Evolutionary conservation across 2,113 vertebrate genomes (phyloP).

Genomic region (Pseudopodoces humilis): DNA sequence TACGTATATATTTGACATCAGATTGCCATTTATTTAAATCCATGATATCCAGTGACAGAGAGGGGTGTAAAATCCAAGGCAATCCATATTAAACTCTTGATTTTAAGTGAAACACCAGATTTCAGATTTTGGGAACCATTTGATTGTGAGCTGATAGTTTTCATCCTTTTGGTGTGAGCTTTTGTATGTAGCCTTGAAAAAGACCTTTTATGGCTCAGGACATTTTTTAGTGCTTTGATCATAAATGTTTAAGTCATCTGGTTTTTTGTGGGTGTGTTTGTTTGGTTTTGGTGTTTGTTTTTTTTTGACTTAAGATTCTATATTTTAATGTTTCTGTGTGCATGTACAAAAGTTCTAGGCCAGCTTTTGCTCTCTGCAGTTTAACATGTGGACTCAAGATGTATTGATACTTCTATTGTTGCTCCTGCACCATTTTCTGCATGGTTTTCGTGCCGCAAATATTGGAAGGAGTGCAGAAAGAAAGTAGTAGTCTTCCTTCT

Average conservation of each 20-base stretch:
- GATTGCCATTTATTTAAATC: neutral
- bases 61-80: neutral
- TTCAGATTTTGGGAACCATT: neutral
- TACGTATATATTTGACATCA: neutral
- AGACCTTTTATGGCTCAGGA: neutral
- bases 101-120: neutral
- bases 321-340: neutral
- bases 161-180: neutral
- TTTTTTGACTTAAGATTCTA: neutral
- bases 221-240: neutral
- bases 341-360: fast-evolving
- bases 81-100: neutral
- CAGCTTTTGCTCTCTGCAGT: neutral
- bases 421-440: neutral
- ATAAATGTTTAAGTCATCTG: neutral
- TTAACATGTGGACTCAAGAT: neutral
- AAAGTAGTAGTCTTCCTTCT: neutral
- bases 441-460: neutral
- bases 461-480: neutral
- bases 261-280: too few relatives aligned
- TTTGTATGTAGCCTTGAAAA: neutral
- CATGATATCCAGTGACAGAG: neutral
- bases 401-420: neutral
- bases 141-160: neutral
- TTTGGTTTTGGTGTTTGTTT: too few relatives aligned